These are phyloP conservation scores for Colinus virginianus DNA, from an alignment of 2,113 vertebrate species.

Conservation along the genomic window DNA sequence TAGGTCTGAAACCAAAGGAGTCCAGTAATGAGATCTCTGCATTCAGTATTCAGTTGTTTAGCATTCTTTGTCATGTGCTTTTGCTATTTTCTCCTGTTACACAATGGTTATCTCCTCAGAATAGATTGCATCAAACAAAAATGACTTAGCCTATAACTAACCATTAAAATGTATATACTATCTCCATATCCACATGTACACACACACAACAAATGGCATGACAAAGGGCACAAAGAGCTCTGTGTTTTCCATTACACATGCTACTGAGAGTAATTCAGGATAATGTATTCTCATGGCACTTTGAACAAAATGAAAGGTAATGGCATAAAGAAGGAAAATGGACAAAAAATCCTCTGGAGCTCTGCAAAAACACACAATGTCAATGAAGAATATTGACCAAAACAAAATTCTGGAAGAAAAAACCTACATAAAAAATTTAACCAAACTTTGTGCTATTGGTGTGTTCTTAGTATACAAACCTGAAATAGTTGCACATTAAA, in stretches of 20 bases:
- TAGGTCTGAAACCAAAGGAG: background rate
- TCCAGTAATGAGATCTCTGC: background rate
- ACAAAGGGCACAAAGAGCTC: background rate
- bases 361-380: background rate
- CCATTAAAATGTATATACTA: background rate
- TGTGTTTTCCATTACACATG: background rate
- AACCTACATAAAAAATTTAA: background rate
- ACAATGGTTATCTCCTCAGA: background rate
- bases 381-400: background rate
- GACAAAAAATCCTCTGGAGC: background rate
- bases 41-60: background rate
- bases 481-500: background rate
- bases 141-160: background rate
- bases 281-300: background rate
- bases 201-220: background rate
- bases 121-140: background rate
- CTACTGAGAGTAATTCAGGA: background rate
- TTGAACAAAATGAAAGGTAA: background rate
- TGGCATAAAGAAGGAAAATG: background rate
- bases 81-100: background rate
- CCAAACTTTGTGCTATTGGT: background rate
- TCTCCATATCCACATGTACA: background rate
- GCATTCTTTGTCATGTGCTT: background rate
- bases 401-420: background rate
- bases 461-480: background rate